A percentile compares a stretch with the other conserved stretches of the same genome.
Conservation (phyloP, 2,113 vertebrate genomes). For the Dunckerocampus dactyliophorus region DNA sequence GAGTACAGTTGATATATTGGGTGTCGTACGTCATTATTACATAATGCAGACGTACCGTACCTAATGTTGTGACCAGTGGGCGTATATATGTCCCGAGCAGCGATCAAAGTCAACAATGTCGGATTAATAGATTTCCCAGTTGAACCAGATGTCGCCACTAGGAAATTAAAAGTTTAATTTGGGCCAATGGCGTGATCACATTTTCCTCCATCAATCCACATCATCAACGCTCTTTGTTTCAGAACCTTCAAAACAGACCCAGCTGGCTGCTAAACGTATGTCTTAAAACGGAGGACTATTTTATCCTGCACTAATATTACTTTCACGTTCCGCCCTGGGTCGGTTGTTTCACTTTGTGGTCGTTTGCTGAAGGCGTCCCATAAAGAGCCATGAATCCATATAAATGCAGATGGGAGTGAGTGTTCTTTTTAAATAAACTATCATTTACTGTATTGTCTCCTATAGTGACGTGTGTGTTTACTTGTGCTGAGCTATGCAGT, state of each 20-base stretch:
- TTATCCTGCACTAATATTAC: not conserved
- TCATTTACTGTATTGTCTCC: not conserved
- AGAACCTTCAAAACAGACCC: not conserved
- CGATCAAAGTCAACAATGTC: no score
- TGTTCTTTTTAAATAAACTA: conserved; percentile 37
- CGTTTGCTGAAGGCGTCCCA: conserved; percentile 16
- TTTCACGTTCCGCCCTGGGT: not conserved
- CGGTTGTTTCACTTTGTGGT: not conserved
- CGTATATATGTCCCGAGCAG: not conserved
- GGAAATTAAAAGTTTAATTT: not conserved
- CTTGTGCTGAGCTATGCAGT: conserved; percentile 34
- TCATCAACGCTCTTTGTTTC: not conserved
- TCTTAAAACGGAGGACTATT: not conserved
- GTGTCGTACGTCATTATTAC: not conserved
- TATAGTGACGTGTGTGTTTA: not conserved
- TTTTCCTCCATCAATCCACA: not conserved
- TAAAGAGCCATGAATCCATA: conserved; percentile 29
- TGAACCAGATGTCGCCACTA: not conserved
- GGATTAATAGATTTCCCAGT: not conserved
- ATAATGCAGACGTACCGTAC: not conserved
- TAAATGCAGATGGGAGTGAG: conserved; percentile 21
- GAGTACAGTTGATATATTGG: not conserved
- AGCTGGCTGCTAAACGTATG: not conserved
- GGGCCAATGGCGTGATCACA: not conserved
- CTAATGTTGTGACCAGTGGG: not conserved